These are phyloP conservation scores for Diarsia rubi DNA, from an alignment of 2,888 invertebrate species.

Conservation along the genomic window DNA sequence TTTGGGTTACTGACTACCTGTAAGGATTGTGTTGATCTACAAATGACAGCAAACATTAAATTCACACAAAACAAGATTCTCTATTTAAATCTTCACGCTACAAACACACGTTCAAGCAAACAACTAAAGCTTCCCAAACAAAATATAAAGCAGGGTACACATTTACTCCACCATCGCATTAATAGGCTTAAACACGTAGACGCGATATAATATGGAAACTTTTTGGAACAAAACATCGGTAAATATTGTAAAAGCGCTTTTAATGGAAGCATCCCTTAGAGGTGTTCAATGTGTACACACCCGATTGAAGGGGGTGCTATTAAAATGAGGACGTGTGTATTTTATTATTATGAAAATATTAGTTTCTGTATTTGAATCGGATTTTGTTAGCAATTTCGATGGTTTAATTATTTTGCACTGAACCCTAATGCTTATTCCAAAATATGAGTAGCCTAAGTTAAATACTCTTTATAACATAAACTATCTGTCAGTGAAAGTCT, in stretches of 20 bases:
- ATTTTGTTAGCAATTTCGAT: too few relatives aligned
- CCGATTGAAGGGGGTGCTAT: slow-evolving; percentile 29
- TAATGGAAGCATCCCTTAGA: slow-evolving; percentile 31
- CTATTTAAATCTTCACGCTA: slow-evolving; percentile 17
- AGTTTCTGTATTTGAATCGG: too few relatives aligned
- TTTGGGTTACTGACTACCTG: too few relatives aligned
- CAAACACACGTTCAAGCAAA: slow-evolving; percentile 33
- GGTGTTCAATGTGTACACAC: slow-evolving; percentile 28
- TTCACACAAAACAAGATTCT: not conserved
- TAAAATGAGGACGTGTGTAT: slow-evolving; percentile 30
- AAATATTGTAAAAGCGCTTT: slow-evolving; percentile 51
- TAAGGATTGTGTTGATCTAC: too few relatives aligned
- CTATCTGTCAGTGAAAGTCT: too few relatives aligned
- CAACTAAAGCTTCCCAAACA: slow-evolving; percentile 36
- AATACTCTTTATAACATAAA: too few relatives aligned
- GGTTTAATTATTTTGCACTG: too few relatives aligned
- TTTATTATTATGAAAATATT: not conserved
- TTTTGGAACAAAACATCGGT: slow-evolving; percentile 49
- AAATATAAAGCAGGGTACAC: slow-evolving; percentile 49
- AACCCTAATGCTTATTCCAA: too few relatives aligned
- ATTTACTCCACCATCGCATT: slow-evolving; percentile 32
- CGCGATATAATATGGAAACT: slow-evolving; percentile 38
- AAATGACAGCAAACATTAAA: not conserved
- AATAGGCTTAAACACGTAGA: slow-evolving; percentile 51
- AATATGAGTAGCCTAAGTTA: too few relatives aligned